Evolutionary conservation across 1,140 invertebrate genomes (phyloP).

Genomic region (Ooceraea biroi): DNA sequence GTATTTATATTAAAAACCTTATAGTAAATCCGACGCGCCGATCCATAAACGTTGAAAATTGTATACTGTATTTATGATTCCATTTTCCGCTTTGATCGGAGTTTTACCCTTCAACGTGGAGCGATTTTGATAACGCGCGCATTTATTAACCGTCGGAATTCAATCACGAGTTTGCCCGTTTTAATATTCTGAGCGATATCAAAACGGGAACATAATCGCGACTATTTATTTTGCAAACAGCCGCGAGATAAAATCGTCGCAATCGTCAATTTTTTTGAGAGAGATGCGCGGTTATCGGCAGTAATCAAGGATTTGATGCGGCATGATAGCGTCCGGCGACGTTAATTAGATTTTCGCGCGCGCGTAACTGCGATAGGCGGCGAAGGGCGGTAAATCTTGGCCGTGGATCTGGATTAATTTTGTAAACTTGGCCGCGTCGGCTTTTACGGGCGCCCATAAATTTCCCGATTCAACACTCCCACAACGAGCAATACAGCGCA

Average conservation of each 20-base stretch:
- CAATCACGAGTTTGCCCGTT: background rate
- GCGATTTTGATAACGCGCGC: background rate
- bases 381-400: constrained; percentile 12
- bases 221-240: background rate
- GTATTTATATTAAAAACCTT: too few relatives aligned
- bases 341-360: constrained; percentile 51
- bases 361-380: constrained; percentile 32
- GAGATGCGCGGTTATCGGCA: background rate
- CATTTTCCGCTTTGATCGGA: background rate
- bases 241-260: background rate
- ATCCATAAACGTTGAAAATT: too few relatives aligned
- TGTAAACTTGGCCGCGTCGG: constrained; percentile 58
- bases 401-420: constrained; percentile 61
- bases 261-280: background rate
- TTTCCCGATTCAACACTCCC: constrained; percentile 39
- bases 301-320: constrained; percentile 32
- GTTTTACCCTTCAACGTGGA: background rate
- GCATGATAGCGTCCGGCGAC: constrained; percentile 28
- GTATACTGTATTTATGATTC: too few relatives aligned
- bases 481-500: constrained; percentile 8
- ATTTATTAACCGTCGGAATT: background rate
- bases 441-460: constrained; percentile 56
- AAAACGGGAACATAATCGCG: background rate
- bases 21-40: too few relatives aligned
- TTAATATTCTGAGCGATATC: background rate